phyloP scores from a whole-genome alignment of 2,888 invertebrate species.

The Temnothorax rugatulus region DNA sequence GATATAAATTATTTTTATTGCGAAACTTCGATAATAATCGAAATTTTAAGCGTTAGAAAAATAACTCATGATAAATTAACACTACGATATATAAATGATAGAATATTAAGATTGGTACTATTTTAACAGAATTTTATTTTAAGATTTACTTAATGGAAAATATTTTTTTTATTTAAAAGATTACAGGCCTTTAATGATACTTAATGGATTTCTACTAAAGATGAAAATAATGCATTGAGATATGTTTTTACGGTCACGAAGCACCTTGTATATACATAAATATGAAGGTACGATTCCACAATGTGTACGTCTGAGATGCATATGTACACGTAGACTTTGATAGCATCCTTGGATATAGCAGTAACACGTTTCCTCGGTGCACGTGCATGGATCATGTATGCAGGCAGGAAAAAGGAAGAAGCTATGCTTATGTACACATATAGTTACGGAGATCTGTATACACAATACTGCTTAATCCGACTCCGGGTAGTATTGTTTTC shows the following conservation, averaged over 20 bases:
- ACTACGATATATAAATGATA: background rate
- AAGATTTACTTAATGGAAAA: background rate
- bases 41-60: background rate
- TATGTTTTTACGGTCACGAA: background rate
- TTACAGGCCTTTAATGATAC: background rate
- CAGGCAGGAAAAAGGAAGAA: slow-evolving; percentile 26
- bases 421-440: slow-evolving; percentile 2
- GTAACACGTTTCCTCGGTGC: slow-evolving; percentile 1
- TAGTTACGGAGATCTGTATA: slow-evolving; percentile 32
- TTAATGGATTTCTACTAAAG: background rate
- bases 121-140: background rate
- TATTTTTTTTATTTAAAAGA: slow-evolving; percentile 1
- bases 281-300: slow-evolving; percentile 10
- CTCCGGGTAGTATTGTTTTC: slow-evolving; percentile 40
- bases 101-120: background rate
- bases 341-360: background rate
- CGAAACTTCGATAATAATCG: background rate
- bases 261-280: background rate
- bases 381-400: slow-evolving; percentile 49
- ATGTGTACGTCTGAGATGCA: slow-evolving; percentile 7
- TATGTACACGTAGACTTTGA: slow-evolving; percentile 3
- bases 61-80: background rate
- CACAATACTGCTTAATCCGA: slow-evolving; percentile 52
- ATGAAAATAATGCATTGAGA: background rate
- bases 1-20: background rate